Conservation (phyloP, 2,797 vertebrate species). For the Aplochiton taeniatus region DNA sequence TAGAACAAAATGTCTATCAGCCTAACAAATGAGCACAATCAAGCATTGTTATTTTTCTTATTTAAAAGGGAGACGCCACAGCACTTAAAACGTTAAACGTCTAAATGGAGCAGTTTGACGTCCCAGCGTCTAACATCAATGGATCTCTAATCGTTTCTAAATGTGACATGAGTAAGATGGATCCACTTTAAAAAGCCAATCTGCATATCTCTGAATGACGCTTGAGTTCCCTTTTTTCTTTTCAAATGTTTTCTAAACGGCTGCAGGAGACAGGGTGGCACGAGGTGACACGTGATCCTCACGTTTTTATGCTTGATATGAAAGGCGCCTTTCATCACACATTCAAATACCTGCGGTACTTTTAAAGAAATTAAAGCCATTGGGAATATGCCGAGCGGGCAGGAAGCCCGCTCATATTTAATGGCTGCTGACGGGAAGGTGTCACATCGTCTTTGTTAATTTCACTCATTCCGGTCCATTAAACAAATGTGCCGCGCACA, state of each 20-base stretch:
- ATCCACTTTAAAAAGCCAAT: conserved; percentile 59
- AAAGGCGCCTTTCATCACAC: conserved; percentile 66
- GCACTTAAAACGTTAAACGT: conserved; percentile 73
- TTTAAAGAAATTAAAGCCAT: conserved; percentile 67
- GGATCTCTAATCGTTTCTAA: conserved; percentile 75
- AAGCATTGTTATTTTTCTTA: conserved; percentile 44
- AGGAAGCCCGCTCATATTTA: conserved; percentile 69
- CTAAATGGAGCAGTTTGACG: conserved; percentile 62
- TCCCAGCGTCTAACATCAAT: conserved; percentile 64
- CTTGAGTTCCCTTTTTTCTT: conserved; percentile 60
- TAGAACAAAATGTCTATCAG: conserved; percentile 58
- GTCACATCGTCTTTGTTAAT: conserved; percentile 78
- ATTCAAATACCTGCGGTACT: conserved; percentile 75
- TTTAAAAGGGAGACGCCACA: conserved; percentile 40
- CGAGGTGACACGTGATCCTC: conserved; percentile 71
- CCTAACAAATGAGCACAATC: conserved; percentile 22
- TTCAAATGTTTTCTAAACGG: conserved; percentile 40
- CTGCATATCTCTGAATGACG: conserved; percentile 57
- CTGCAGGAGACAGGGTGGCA: conserved; percentile 48
- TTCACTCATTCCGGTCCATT: conserved; percentile 68
- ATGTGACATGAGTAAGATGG: conserved; percentile 73
- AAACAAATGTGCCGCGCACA: conserved; percentile 58
- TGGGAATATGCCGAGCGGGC: conserved; percentile 68
- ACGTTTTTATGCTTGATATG: conserved; percentile 57
- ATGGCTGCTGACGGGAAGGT: conserved; percentile 74